Evolutionary conservation across 2,113 vertebrate genomes (phyloP), one percentile per base, ranked within the genome.

Genomic region (Grallaria varia): DNA sequence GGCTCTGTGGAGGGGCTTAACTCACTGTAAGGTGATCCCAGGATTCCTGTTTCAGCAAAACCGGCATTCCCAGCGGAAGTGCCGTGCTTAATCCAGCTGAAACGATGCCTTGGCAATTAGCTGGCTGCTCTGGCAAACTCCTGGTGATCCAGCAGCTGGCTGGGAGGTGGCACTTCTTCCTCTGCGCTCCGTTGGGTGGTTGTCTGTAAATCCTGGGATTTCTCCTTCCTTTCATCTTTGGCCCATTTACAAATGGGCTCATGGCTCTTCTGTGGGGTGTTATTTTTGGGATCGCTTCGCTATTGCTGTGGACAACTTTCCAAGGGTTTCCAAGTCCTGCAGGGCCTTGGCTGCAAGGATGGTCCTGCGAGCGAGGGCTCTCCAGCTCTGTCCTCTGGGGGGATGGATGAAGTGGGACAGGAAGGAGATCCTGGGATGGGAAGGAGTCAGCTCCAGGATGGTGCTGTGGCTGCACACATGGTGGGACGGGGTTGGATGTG

Each of bases 221-320:
- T 45, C 76, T 75, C 10, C 59, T 24, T 25, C 77, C 77, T 33
- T n/a, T 42, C 42, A 1, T 30, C 85, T 64, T 39, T 9, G 33
- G n/a, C 69, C 73, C 2, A 0, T 39, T 52, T n/a, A 53, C 14
- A 19, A 17, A 14, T 0, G 35, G 52, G 39, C 66, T 72, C 4
- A 0, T 0, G 8, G 73, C 31, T 52, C 39, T 50, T 67, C 40
- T 0, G 0, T 2, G 25, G 59, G 50, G 25, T 8, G 0, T 24
- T 60, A 0, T 17, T 59, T 60, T 71, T 16, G 5, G 7, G 35
- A 8, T 35, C 12, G 14, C 42, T 22, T 56, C 3, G 1, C 16
- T 16, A 6, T 33, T 1, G 3, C 42, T 23, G 27, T 13, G 19
- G 13, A 44, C 92, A 67, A 35, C 31, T 56, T 33, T 47, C 55